A percentile compares a stretch with the other conserved stretches of the same genome.
phyloP scores from a whole-genome alignment of 2,888 invertebrate genomes.

The Entomobrya multifasciata region DNA sequence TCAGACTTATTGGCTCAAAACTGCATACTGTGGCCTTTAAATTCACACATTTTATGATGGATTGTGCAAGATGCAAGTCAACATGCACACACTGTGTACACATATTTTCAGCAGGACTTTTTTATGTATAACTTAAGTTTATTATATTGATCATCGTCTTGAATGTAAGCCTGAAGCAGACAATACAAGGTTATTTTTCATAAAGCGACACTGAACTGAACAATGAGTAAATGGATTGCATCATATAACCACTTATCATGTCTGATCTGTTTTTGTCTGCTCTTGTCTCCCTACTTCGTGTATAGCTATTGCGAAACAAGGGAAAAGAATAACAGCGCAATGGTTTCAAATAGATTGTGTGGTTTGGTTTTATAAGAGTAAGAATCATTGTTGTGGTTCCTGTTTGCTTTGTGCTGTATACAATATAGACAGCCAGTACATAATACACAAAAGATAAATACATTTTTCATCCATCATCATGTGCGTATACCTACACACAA shows the following conservation, averaged over 20 bases:
- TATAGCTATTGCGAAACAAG: conserved; percentile 13
- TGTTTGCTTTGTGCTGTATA: neutral
- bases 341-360: conserved; percentile 47
- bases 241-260: conserved; percentile 69
- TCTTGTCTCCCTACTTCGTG: conserved; percentile 16
- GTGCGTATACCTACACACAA: neutral
- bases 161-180: conserved; percentile 1
- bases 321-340: conserved; percentile 25
- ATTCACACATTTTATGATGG: no score
- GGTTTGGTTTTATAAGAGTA: no score
- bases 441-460: neutral
- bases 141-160: neutral
- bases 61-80: no score
- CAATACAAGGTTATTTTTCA: conserved; percentile 28
- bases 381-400: conserved; percentile 21
- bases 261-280: conserved; percentile 65
- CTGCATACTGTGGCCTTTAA: no score
- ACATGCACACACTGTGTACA: no score
- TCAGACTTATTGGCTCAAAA: no score
- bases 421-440: neutral
- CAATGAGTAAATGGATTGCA: conserved; percentile 68
- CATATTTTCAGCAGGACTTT: neutral
- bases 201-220: conserved; percentile 48
- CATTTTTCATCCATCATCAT: conserved; percentile 58
- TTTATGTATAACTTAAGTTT: neutral